Percentiles rank a stretch among this genome's conserved stretches.
phyloP scores from a whole-genome alignment of 2,888 invertebrate genomes.

The Venusia cambrica region DNA sequence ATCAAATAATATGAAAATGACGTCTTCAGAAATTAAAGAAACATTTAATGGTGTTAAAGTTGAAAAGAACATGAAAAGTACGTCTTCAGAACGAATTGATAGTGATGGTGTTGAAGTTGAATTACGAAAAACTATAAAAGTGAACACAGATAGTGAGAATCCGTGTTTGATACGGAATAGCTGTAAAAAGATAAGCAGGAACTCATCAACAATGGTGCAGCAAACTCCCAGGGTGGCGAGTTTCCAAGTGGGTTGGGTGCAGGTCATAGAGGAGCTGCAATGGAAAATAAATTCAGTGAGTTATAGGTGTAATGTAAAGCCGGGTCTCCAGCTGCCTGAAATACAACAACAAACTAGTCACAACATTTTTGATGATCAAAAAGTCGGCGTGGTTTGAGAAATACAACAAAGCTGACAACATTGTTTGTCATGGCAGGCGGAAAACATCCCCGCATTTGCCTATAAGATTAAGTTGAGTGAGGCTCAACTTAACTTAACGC shows the following conservation, averaged over 20 bases:
- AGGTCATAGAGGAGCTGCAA: slow-evolving; percentile 61
- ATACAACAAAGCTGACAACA: too few species aligned
- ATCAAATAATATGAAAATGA: slow-evolving; percentile 37
- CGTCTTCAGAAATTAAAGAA: too few species aligned
- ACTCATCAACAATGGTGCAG: slow-evolving; percentile 17
- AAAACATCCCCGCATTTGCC: too few species aligned
- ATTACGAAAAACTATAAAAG: too few species aligned
- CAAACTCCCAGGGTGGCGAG: slow-evolving; percentile 39
- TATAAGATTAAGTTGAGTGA: too few species aligned
- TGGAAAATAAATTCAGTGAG: slow-evolving; percentile 58
- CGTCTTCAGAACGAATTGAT: slow-evolving; percentile 36
- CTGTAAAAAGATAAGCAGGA: slow-evolving; percentile 15
- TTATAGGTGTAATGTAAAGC: slow-evolving; percentile 27
- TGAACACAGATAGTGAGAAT: slow-evolving; percentile 24
- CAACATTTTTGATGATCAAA: too few species aligned
- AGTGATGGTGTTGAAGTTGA: slow-evolving; percentile 41
- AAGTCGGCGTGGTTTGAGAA: too few species aligned
- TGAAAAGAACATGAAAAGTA: slow-evolving; percentile 37
- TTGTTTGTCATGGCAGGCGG: too few species aligned
- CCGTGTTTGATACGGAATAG: slow-evolving; percentile 26
- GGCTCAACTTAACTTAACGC: too few species aligned
- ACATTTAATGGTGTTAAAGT: slow-evolving; percentile 23
- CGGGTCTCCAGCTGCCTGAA: too few species aligned
- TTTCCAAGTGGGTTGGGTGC: slow-evolving; percentile 56
- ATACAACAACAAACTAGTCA: too few species aligned